phyloP scores from a whole-genome alignment of 2,888 invertebrate genomes.

The Alentia gelatinosa region DNA sequence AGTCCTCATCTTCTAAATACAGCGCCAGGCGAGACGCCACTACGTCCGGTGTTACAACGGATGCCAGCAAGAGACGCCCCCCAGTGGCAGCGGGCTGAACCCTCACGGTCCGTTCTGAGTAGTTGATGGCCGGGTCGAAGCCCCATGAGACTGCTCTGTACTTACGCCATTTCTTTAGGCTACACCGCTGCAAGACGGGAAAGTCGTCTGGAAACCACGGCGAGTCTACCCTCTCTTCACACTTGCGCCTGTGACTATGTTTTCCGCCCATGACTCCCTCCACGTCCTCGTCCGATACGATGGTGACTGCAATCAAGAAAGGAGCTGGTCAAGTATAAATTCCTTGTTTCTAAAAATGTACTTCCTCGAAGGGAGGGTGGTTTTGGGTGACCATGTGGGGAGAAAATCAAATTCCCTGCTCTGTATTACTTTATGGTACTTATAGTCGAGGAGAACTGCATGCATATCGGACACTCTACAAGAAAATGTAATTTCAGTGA shows the following conservation, averaged over 20 bases:
- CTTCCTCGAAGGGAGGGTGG: too few relatives aligned
- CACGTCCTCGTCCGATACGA: too few relatives aligned
- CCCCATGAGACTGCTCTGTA: neutral
- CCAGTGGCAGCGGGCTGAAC: neutral
- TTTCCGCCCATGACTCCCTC: neutral
- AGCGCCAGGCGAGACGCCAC: neutral
- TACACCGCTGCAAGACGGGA: neutral
- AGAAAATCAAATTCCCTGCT: too few relatives aligned
- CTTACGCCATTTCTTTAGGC: constrained; percentile 21
- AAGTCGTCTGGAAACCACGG: neutral
- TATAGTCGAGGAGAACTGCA: too few relatives aligned
- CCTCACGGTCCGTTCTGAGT: neutral
- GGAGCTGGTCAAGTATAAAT: too few relatives aligned
- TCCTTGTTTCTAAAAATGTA: too few relatives aligned
- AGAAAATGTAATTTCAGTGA: too few relatives aligned
- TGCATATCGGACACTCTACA: too few relatives aligned
- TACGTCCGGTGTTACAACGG: neutral
- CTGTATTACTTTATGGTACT: too few relatives aligned
- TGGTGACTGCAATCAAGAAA: too few relatives aligned
- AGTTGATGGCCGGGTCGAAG: neutral
- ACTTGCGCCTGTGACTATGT: neutral
- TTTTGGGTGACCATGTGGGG: too few relatives aligned
- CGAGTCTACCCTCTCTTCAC: neutral
- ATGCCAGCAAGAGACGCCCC: neutral
- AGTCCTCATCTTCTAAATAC: neutral